phyloP scores from a whole-genome alignment of 2,113 vertebrate species.

The Planiliza haematocheilus region DNA sequence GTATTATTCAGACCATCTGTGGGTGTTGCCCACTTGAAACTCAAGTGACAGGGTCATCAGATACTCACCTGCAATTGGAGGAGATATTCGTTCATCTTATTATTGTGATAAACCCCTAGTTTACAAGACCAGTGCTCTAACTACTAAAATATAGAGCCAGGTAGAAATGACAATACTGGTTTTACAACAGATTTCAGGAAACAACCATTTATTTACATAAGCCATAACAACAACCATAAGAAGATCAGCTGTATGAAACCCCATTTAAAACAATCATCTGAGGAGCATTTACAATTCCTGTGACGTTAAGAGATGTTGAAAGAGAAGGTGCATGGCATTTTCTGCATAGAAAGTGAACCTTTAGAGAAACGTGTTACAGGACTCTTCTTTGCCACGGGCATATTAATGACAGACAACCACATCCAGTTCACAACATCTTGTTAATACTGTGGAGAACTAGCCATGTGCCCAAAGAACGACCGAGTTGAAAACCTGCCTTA shows the following conservation, averaged over 20 bases:
- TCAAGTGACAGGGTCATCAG: no score
- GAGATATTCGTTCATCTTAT: no score
- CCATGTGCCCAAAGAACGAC: neutral
- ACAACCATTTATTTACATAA: conserved; percentile 66
- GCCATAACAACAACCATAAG: conserved; percentile 44
- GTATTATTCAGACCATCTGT: no score
- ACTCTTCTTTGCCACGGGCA: no score
- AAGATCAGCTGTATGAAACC: conserved; percentile 46
- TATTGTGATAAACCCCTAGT: no score
- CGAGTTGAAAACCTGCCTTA: no score
- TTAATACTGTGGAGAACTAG: conserved; percentile 32
- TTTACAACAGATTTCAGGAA: conserved; percentile 23
- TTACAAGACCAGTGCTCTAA: no score
- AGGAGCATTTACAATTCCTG: conserved; percentile 44
- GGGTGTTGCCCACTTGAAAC: no score
- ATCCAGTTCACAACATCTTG: neutral
- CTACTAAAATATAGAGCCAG: no score
- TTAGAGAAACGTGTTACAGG: neutral
- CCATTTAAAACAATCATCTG: conserved; percentile 20
- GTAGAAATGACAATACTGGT: neutral
- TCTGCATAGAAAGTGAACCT: neutral
- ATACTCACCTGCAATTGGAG: no score
- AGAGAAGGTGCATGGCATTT: conserved; percentile 14
- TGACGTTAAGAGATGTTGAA: conserved; percentile 36
- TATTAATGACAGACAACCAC: conserved; percentile 15